These are phyloP conservation scores for Yponomeuta malinellus DNA, from an alignment of 2,888 invertebrate species.

Conservation along the genomic window DNA sequence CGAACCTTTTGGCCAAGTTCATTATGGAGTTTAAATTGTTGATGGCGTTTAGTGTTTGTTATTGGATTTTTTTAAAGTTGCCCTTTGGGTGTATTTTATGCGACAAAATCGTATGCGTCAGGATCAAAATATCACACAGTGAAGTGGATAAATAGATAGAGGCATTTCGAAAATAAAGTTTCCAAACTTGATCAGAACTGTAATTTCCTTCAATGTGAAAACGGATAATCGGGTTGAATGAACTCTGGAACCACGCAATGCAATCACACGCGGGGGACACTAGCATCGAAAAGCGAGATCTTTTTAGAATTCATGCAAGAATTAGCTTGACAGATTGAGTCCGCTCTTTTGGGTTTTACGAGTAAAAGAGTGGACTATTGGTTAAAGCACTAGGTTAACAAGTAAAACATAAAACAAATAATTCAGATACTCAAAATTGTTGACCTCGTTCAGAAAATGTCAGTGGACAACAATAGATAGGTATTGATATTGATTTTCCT, in stretches of 20 bases:
- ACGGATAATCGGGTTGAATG: background rate
- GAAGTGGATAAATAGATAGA: background rate
- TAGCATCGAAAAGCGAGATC: background rate
- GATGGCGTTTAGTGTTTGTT: conserved; percentile 42
- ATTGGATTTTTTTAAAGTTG: conserved; percentile 13
- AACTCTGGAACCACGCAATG: background rate
- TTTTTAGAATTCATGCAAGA: background rate
- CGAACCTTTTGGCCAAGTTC: conserved; percentile 46
- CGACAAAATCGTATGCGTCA: too few species aligned
- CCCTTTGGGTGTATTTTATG: background rate
- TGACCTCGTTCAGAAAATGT: too few species aligned
- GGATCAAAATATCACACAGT: background rate
- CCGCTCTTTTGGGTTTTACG: too few species aligned
- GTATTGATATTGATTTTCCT: too few species aligned
- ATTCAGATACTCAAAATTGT: too few species aligned
- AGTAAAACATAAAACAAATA: too few species aligned
- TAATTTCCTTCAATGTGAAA: background rate
- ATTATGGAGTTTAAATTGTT: conserved; percentile 60
- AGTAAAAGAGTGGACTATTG: too few species aligned
- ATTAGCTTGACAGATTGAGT: too few species aligned
- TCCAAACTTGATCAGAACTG: too few species aligned
- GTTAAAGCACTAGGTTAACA: too few species aligned
- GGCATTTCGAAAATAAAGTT: too few species aligned
- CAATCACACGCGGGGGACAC: background rate
- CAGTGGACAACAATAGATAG: too few species aligned